Evolutionary conservation across 1,140 invertebrate species (phyloP).

Genomic region (Drosophila kepulauana): DNA sequence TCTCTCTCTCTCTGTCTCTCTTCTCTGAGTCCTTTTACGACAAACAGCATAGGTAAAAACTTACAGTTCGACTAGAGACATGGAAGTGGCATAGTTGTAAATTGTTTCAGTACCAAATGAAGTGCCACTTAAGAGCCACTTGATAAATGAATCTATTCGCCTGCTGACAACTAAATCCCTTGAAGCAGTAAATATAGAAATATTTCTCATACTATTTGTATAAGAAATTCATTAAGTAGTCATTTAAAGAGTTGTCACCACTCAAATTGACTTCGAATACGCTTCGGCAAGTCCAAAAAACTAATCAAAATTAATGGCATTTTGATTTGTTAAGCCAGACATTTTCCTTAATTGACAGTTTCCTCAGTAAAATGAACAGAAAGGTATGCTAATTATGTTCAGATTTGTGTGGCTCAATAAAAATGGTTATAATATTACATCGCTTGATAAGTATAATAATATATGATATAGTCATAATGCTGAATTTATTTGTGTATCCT

Average conservation of each 20-base stretch:
- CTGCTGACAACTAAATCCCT: conserved; percentile 30
- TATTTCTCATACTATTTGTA: not conserved
- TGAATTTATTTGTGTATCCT: too few relatives aligned
- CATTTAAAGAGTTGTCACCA: conserved; percentile 28
- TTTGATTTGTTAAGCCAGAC: not conserved
- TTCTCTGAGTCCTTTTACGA: conserved; percentile 5
- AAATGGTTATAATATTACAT: too few relatives aligned
- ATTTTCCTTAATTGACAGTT: conserved; percentile 10
- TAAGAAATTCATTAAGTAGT: conserved; percentile 27
- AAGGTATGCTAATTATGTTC: not conserved
- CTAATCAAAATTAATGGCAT: conserved; percentile 16
- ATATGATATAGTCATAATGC: too few relatives aligned
- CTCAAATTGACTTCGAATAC: not conserved
- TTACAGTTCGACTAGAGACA: conserved; percentile 9
- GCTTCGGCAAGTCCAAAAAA: not conserved
- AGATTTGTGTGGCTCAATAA: not conserved
- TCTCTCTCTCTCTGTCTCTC: not conserved
- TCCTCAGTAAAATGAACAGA: not conserved
- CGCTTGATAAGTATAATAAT: too few relatives aligned
- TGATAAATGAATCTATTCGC: conserved; percentile 46
- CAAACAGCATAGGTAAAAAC: conserved; percentile 71
- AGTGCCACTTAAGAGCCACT: conserved; percentile 36
- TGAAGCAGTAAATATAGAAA: conserved; percentile 1
- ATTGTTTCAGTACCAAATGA: conserved; percentile 43
- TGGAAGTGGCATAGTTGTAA: conserved; percentile 22